Base-by-base conservation (phyloP, 2,797 vertebrate species). In the Cynopterus sphinx region DNA sequence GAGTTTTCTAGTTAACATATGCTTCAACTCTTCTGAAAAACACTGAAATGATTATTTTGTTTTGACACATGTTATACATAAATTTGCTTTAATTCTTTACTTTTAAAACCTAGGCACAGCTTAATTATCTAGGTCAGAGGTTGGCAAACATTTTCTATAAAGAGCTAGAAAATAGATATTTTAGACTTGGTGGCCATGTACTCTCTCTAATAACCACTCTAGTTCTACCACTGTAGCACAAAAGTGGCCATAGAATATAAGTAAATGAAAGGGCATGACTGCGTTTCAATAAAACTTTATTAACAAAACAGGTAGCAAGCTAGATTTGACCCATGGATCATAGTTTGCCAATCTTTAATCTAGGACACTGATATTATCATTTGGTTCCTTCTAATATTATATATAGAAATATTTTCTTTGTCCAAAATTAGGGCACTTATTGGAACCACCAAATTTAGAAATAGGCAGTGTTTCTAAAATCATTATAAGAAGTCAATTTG, bases 11-110 rank as follows among this genome's bases (percentile, higher is more conserved):
- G 22, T 43, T 96, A 61, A 79, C 75, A 57, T 15, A 36, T 33
- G 55, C 26, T 71, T 78, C 46, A 51, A 67, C 21, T 84, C 78
- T 85, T 90, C 10, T 90, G 78, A 96, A 95, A 95, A 87, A 87
- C 51, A 49, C 13, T 82, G 43, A 65, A 77, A n/a, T 63, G 39
- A 82, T 92, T 71, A 53, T 59, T 90, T 83, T 39, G 28, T 51
- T 81, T 95, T 77, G 43, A 73, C 59, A 79, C 15, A 73, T 36
- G 3, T 68, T 93, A 74, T 33, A 36, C 41, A 84, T 61, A 85
- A 77, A 65, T 67, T 77, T 92, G 36, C 59, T 91, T 90, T 84
- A 75, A 65, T 95, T 82, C 16, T 33, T 65, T 61, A 82, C 22
- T 24, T 88, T 93, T 79, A 13, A 94, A 81, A 82, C 7, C 12